Evolutionary conservation across 2,797 vertebrate genomes (phyloP), one percentile per base, ranked within the genome.

Genomic region (Fistularia commersonii): DNA sequence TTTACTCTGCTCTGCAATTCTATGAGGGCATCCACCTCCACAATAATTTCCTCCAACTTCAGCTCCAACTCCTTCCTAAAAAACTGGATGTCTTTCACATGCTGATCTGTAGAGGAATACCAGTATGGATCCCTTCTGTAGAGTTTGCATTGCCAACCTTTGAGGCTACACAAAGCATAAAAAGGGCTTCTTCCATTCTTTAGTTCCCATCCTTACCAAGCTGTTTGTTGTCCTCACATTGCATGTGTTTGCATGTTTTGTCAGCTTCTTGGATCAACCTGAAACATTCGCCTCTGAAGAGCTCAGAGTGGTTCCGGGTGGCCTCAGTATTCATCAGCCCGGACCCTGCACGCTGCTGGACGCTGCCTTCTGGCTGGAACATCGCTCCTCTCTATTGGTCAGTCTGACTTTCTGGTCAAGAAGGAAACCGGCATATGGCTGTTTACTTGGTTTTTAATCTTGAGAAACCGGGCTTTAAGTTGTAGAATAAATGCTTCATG

Each of bases 31-130:
- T 96, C 92, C 0, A 83, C 92, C 79, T 92, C 91, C 43, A 86
- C 34, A 33, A 87, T 72, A 9, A 93, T 83, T 72, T 95, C 90
- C 49, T 93, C 91, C 8, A 95, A 84, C 59, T 92, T 95, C 69
- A 82, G 80, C 32, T 93, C 87, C 72, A 98, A 69, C 77, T 98
- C 94, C 61, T 88, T 84, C 82, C 80, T 94, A 90, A 94, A 92
- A 85, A 94, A 98, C 63, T 85, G 82, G 56, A 99, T 74, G 64
- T 96, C 93, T 69, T 91, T 80, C 1, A 77, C 66, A 57, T 93
- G 91, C 80, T 94, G 93, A 45, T 94, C 97, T 99, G 74, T 46
- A 55, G 55, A 31, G 35, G 41, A 37, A 11, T 45, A 11, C 35
- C 8, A 2, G 39, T 2, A 0, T 13, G 2, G 23, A 4, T 23